Conservation (phyloP, 2,113 vertebrate genomes). For the Strix uralensis region DNA sequence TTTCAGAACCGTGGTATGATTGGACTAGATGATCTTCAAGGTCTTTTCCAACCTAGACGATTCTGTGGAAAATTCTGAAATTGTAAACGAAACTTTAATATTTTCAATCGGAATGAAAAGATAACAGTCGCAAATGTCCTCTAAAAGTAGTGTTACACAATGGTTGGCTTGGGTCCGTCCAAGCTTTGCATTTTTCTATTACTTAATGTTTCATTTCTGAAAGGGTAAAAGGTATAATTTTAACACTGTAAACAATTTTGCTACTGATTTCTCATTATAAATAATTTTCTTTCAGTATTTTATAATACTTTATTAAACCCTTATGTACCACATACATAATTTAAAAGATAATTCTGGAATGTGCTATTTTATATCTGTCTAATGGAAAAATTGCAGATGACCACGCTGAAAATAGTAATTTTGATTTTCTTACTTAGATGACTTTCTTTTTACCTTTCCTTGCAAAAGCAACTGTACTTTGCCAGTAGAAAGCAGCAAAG, state of each 20-base stretch:
- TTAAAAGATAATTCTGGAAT: not conserved
- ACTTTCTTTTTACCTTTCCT: not conserved
- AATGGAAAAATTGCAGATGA: not conserved
- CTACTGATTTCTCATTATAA: not conserved
- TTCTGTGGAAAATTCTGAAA: not conserved
- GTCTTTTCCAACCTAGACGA: no score
- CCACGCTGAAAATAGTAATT: not conserved
- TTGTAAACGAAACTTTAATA: conserved; percentile 29
- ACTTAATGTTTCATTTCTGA: not conserved
- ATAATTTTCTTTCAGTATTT: not conserved
- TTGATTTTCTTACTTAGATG: not conserved
- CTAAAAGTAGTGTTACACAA: not conserved
- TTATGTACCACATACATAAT: not conserved
- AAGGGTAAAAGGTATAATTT: conserved; percentile 8
- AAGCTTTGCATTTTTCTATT: not conserved
- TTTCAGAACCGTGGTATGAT: not conserved
- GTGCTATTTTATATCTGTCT: not conserved
- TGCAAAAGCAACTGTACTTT: not conserved
- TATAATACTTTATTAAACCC: not conserved
- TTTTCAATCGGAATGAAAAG: not conserved
- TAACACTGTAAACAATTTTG: conserved; percentile 4
- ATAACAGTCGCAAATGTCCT: not conserved
- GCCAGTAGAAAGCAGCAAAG: not conserved
- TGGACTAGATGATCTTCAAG: no score
- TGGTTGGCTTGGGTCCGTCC: not conserved